Evolutionary conservation across 2,888 invertebrate species (phyloP).

Genomic region (Meteorus cinctellus): DNA sequence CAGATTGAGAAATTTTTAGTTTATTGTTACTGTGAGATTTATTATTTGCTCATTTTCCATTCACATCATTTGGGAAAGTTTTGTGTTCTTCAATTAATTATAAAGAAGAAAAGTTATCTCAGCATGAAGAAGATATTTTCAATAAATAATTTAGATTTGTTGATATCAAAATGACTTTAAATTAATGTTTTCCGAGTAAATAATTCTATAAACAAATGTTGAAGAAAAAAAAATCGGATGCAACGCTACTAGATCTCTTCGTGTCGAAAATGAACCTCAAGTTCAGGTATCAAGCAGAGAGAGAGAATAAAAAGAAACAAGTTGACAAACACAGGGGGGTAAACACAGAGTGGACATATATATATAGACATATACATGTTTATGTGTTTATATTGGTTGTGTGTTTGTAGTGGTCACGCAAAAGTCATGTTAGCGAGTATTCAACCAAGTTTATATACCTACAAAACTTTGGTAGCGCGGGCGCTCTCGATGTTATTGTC

Average conservation of each 20-base stretch:
- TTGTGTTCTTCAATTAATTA: background rate
- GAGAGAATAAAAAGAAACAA: background rate
- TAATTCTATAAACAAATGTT: too few species aligned
- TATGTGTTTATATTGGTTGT: background rate
- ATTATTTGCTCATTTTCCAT: background rate
- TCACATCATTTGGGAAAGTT: too few species aligned
- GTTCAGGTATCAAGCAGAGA: slow-evolving; percentile 4
- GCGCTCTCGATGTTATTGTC: background rate
- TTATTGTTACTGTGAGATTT: background rate
- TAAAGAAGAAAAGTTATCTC: too few species aligned
- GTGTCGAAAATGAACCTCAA: slow-evolving; percentile 16
- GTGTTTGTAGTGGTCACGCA: slow-evolving; percentile 61
- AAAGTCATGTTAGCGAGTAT: slow-evolving; percentile 69
- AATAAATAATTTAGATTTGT: too few species aligned
- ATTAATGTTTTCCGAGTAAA: too few species aligned
- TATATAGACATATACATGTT: background rate
- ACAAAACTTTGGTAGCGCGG: slow-evolving; percentile 5
- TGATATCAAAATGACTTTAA: too few species aligned
- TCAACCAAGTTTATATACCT: slow-evolving; percentile 8
- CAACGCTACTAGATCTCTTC: background rate
- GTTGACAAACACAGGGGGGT: background rate
- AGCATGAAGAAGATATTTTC: too few species aligned
- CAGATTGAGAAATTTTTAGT: background rate
- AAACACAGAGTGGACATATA: background rate
- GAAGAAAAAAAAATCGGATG: background rate